Evolutionary conservation across 1,140 invertebrate species (phyloP), one percentile per base, ranked within the genome.

Genomic region (Radopholus similis): DNA sequence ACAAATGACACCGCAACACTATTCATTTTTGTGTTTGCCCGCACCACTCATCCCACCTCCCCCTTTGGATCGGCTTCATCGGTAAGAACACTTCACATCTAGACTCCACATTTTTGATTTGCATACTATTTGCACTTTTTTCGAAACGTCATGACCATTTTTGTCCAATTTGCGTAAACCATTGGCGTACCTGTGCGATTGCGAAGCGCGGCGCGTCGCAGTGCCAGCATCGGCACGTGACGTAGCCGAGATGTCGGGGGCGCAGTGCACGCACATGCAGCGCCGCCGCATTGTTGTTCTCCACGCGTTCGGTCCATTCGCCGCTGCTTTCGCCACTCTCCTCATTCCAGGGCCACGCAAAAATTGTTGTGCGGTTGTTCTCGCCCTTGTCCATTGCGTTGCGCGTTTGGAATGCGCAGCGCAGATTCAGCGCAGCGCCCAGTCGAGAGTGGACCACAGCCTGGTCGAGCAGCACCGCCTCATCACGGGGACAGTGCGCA

Each of bases 171-270:
- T 13, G 18, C 11, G 11, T 11, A 23, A 47, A 47, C 6, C n/a
- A 8, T 18, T 5, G 26, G 30, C 68, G 5, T 26, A 72, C 66
- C 40, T 68, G 35, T 21, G 66, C 26, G 6, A 68, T 13, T 15
- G 30, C 68, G 40, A 68, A 68, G n/a, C 30, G 35, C n/a, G 68
- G 68, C 32, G 37, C 23, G 42, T 26, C 42, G 30, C 68, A 70
- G n/a, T 56, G 40, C 11, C 47, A 70, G 59, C 68, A 70, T 28
- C 42, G 30, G 49, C 68, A 70, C 28, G 34, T 53, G 35, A 70
- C 21, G 23, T 32, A 30, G 11, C 68, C 68, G 4, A 70, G 68
- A 47, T 70, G 51, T 11, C 34, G 28, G 32, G n/a, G 35, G 40
- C 38, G 23, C 40, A 64, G 28, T n/a, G 63, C 23, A 51, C 26